Evolutionary conservation across 2,888 invertebrate genomes (phyloP), one percentile per base, ranked within the genome.

Genomic region (Arge pagana): DNA sequence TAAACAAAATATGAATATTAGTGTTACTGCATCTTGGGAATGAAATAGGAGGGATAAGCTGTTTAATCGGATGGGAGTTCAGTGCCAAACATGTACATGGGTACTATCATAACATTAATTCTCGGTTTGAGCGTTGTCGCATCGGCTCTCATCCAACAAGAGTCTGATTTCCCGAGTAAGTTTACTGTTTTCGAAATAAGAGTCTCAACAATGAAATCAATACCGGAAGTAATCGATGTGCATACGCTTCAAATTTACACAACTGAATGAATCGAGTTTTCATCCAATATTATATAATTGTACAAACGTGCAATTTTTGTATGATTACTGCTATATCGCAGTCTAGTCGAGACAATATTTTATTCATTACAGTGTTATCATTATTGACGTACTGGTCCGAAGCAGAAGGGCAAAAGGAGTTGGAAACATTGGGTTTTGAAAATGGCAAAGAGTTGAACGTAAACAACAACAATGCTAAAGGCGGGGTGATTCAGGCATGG

Each of bases 381-480:
- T 35, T 51, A 28, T 26, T 51, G 16, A 51, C 50, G 10, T 51
- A 51, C 28, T 51, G 50, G 50, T 51, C 43, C 33, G 50, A 51
- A n/a, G 50, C 43, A 36, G 50, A 51, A 8, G 19, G 28, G 24
- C 41, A 51, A 13, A 40, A 51, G 1, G 43, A 43, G 8, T 31
- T 43, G 4, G 50, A 42, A 18, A 40, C 43, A 23, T 19, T 41
- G 13, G 28, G 42, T 18, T 26, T 40, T 28, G 50, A 42, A 6
- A 26, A 15, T 10, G 35, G 18, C 8, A 51, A 42, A 43, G 36
- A 43, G 11, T 13, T 21, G 4, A 40, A 40, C 16, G 24, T 35
- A 31, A 43, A 35, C 10, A 36, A 23, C 21, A 41, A 11, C n/a
- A 51, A 51, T 51, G 18, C 42, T 26, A 35, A 42, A 51, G 36